Base-by-base conservation (phyloP, 2,797 vertebrate species). In the Bufotes viridis region DNA sequence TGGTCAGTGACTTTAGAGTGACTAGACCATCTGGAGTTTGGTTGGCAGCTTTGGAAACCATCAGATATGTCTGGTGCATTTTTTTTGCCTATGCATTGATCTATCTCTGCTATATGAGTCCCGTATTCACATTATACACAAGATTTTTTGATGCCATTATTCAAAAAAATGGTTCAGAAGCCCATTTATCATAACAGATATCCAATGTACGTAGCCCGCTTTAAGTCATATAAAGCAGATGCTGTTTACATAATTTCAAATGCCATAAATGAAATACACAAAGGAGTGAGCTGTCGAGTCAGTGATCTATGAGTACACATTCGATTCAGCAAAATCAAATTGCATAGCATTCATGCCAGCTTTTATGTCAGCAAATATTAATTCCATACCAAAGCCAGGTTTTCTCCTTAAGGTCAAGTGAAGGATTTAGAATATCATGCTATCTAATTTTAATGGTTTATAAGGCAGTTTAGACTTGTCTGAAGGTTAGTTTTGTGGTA, bases 311-410 rank as follows among this genome's bases (percentile, higher is more conserved):
- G 79, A 61, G 53, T 26, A 79, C 78, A 58, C 78, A 26, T 58
- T 29, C 26, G 78, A 78, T 55, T 78, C 75, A 78, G 75, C 75
- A 57, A 57, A 78, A 78, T 78, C 75, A 78, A 78, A 78, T 78
- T 78, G 42, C 42, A 78, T 55, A 78, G 76, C 76, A 57, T 55
- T 55, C 15, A 78, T 26, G 51, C 55, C 76, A 58, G 55, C 24
- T 58, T 20, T 79, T 29, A 79, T 58, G 78, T 79, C 78, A 29
- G 78, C 78, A 26, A 79, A 79, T 79, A 79, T 79, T 58, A 58
- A 78, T 58, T 58, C 78, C 55, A 29, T 29, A 18, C 24, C 8
- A 55, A 76, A 22, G 74, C 74, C 42, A 58, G 26, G n/a, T 29
- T 70, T 75, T 75, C 72, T 4, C 3, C 14, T 3, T 49, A 51